Evolutionary conservation across 2,888 invertebrate genomes (phyloP).

Genomic region (Drosophila merina): DNA sequence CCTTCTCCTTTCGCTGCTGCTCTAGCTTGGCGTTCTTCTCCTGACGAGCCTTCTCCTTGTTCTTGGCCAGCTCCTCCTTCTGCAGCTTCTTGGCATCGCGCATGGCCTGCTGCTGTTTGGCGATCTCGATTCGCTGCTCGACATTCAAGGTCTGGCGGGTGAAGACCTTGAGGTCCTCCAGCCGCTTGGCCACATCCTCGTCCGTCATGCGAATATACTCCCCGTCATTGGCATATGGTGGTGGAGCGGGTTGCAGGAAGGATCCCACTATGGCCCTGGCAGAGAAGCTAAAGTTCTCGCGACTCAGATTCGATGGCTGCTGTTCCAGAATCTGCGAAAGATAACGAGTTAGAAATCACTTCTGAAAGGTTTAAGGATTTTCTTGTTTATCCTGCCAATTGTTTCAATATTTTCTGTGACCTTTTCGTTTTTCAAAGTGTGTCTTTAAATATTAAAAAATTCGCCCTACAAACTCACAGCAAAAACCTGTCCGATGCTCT

Average conservation of each 20-base stretch:
- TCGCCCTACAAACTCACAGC: slow-evolving; percentile 85
- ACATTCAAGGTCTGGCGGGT: slow-evolving; percentile 88
- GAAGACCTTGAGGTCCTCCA: slow-evolving; percentile 88
- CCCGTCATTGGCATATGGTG: slow-evolving; percentile 86
- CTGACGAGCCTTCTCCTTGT: slow-evolving; percentile 85
- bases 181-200: slow-evolving; percentile 90
- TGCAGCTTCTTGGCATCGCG: slow-evolving; percentile 91
- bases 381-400: not conserved
- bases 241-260: slow-evolving; percentile 91
- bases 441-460: slow-evolving; percentile 27
- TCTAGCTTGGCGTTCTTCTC: slow-evolving; percentile 93
- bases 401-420: not conserved
- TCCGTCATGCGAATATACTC: slow-evolving; percentile 92
- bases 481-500: slow-evolving; percentile 87
- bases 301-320: slow-evolving; percentile 88
- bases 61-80: slow-evolving; percentile 86
- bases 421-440: not conserved
- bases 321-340: slow-evolving; percentile 89
- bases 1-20: slow-evolving; percentile 91
- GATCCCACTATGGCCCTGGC: slow-evolving; percentile 95
- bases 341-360: not conserved
- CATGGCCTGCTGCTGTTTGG: slow-evolving; percentile 89
- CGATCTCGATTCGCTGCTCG: slow-evolving; percentile 91
- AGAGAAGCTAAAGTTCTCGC: slow-evolving; percentile 96
- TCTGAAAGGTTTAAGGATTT: not conserved